phyloP scores from a whole-genome alignment of 2,797 vertebrate genomes.

The Protosalanx chinensis region DNA sequence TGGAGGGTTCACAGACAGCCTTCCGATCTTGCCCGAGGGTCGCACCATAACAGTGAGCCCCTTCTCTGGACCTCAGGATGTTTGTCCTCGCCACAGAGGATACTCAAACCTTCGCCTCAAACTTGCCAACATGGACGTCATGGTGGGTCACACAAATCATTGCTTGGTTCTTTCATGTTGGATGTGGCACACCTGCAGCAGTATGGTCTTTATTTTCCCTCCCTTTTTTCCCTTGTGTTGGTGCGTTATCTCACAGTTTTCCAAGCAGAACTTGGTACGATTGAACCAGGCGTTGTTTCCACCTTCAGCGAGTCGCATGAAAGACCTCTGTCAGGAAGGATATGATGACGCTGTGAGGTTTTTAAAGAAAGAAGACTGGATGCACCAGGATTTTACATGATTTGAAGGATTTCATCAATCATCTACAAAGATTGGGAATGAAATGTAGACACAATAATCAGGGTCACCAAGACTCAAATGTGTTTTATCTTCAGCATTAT shows the following conservation, averaged over 20 bases:
- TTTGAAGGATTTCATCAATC: neutral
- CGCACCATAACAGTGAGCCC: constrained; percentile 87
- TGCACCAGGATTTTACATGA: constrained; percentile 42
- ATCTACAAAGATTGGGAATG: neutral
- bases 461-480: neutral
- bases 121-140: constrained; percentile 75
- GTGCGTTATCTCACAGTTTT: constrained; percentile 61
- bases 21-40: constrained; percentile 80
- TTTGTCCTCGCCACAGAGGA: constrained; percentile 79
- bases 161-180: neutral
- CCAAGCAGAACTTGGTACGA: constrained; percentile 77
- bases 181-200: neutral
- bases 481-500: neutral
- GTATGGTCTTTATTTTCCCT: neutral
- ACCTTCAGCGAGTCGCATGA: constrained; percentile 69
- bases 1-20: constrained; percentile 84
- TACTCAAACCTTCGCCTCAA: constrained; percentile 61
- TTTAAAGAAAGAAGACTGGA: constrained; percentile 72
- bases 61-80: constrained; percentile 79
- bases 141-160: neutral
- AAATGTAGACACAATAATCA: neutral
- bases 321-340: constrained; percentile 69
- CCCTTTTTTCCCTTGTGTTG: neutral
- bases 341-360: constrained; percentile 77
- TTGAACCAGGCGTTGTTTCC: constrained; percentile 83